phyloP scores from a whole-genome alignment of 2,113 vertebrate genomes.

The Paraplagusia blochii region DNA sequence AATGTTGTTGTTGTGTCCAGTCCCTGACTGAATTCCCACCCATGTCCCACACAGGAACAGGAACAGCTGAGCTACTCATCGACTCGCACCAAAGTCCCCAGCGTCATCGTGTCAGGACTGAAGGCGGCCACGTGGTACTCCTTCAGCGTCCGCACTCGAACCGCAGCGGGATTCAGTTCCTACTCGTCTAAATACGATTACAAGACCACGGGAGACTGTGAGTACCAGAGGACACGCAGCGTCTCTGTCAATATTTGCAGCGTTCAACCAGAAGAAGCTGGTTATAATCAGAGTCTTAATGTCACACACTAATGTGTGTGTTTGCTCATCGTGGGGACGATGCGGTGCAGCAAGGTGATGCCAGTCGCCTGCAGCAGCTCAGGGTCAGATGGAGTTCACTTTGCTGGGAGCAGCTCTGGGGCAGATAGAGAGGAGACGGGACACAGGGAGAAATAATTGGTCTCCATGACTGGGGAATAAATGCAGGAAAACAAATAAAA shows the following conservation, averaged over 20 bases:
- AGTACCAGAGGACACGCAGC: slow-evolving; percentile 40
- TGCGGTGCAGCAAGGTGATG: slow-evolving; percentile 64
- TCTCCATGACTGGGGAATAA: not conserved
- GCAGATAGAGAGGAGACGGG: slow-evolving; percentile 23
- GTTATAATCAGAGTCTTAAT: no score
- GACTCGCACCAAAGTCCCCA: slow-evolving; percentile 90
- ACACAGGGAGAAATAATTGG: slow-evolving; percentile 23
- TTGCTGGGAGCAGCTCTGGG: slow-evolving; percentile 44
- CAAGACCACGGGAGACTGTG: slow-evolving; percentile 85
- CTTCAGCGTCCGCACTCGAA: slow-evolving; percentile 90
- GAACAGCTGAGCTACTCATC: slow-evolving; percentile 95
- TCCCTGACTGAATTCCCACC: no score
- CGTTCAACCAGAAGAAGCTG: no score
- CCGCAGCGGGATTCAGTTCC: slow-evolving; percentile 87
- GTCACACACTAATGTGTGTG: not conserved
- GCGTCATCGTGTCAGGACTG: slow-evolving; percentile 91
- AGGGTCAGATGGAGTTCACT: slow-evolving; percentile 47
- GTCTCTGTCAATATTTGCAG: not conserved
- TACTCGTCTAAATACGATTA: slow-evolving; percentile 93
- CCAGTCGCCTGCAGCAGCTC: slow-evolving; percentile 14
- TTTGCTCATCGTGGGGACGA: not conserved
- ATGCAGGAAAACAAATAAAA: not conserved
- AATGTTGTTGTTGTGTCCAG: no score
- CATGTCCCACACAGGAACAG: slow-evolving; percentile 78
- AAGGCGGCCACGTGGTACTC: slow-evolving; percentile 90